phyloP scores from a whole-genome alignment of 2,888 invertebrate genomes.

The Diarsia mendica region DNA sequence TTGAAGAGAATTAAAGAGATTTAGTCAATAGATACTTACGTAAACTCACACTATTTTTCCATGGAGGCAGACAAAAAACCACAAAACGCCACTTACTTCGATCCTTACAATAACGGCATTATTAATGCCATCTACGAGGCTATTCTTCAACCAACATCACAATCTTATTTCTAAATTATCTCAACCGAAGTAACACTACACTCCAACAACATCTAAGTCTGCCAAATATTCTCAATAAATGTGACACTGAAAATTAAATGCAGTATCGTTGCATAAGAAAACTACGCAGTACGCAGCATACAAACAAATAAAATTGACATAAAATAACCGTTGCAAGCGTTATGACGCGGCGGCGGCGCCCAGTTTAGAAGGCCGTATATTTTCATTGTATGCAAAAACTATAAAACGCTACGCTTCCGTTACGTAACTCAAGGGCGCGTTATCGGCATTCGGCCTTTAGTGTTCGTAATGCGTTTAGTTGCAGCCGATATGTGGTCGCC shows the following conservation, averaged over 20 bases:
- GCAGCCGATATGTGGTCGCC: constrained; percentile 27
- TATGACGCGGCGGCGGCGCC: constrained; percentile 25
- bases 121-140: not conserved
- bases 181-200: not conserved
- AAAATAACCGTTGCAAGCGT: constrained; percentile 29
- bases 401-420: constrained; percentile 43
- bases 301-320: constrained; percentile 27
- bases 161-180: not conserved
- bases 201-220: not conserved
- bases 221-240: constrained; percentile 19
- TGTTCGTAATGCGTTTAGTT: constrained; percentile 47
- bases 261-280: constrained; percentile 17
- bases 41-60: not conserved
- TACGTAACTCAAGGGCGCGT: constrained; percentile 55
- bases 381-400: constrained; percentile 58
- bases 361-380: constrained; percentile 35
- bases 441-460: constrained; percentile 48
- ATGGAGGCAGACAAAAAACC: not conserved
- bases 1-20: not conserved
- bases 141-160: not conserved
- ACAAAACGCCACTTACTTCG: not conserved
- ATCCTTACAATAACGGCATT: not conserved
- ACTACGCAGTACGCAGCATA: constrained; percentile 17
- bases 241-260: constrained; percentile 12
- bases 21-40: not conserved